phyloP scores from a whole-genome alignment of 2,888 invertebrate species.

The Nemapogon koenigi region DNA sequence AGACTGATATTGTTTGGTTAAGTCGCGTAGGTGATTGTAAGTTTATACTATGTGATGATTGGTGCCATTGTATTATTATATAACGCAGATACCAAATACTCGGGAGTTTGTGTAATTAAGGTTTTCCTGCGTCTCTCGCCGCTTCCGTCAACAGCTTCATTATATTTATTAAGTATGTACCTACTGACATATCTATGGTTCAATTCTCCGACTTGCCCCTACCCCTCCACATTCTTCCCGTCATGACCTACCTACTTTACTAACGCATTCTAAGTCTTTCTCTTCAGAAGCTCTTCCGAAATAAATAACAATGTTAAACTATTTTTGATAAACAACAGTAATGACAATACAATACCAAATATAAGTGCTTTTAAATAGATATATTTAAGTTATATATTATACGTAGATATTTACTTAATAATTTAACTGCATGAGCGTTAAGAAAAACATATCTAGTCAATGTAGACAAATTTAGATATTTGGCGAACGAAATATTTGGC shows the following conservation, averaged over 20 bases:
- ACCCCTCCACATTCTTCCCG: too few relatives aligned
- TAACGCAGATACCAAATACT: not conserved
- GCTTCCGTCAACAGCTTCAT: too few relatives aligned
- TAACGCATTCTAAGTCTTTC: too few relatives aligned
- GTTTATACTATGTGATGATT: conserved; percentile 59
- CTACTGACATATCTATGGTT: too few relatives aligned
- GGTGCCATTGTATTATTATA: conserved; percentile 42
- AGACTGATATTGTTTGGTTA: conserved; percentile 60
- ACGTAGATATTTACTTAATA: conserved; percentile 1
- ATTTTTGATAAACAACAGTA: conserved; percentile 9
- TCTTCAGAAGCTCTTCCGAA: too few relatives aligned
- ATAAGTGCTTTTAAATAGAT: conserved; percentile 5
- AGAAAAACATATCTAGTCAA: conserved; percentile 59
- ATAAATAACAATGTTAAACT: too few relatives aligned
- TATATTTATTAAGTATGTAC: too few relatives aligned
- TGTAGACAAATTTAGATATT: conserved; percentile 26
- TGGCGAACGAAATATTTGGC: not conserved
- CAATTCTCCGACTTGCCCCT: too few relatives aligned
- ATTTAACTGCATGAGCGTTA: conserved; percentile 1
- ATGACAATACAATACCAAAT: conserved; percentile 7
- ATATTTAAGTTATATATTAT: conserved; percentile 4
- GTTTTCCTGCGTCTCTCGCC: too few relatives aligned
- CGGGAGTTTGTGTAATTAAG: too few relatives aligned
- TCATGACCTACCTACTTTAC: too few relatives aligned
- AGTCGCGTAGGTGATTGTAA: conserved; percentile 16